Percentiles rank a stretch among this genome's conserved stretches.
Conservation (phyloP, 1,140 invertebrate species). For the Drosophila bocqueti region DNA sequence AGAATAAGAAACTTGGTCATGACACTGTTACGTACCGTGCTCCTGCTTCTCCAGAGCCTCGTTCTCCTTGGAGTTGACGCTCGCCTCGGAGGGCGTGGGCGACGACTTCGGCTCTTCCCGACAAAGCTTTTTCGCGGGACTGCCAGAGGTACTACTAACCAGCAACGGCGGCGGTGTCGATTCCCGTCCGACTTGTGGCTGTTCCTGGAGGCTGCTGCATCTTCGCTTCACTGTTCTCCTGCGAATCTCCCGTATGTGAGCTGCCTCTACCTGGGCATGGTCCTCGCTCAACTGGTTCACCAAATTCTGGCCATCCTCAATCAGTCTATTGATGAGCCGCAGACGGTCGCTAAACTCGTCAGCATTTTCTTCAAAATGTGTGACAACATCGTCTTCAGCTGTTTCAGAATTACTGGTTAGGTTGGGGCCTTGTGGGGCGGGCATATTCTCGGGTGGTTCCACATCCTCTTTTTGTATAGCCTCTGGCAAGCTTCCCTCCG, state of each 20-base stretch:
- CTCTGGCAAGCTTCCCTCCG: not conserved
- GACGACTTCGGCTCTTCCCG: constrained; percentile 55
- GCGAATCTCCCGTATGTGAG: constrained; percentile 19
- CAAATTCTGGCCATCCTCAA: constrained; percentile 38
- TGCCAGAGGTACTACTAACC: constrained; percentile 52
- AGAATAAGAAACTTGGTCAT: not conserved
- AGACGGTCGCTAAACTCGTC: constrained; percentile 56
- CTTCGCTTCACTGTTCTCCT: constrained; percentile 46
- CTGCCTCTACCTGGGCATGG: constrained; percentile 6
- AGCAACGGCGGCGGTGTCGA: constrained; percentile 16
- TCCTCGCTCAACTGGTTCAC: constrained; percentile 40
- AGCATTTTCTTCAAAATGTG: constrained; percentile 55
- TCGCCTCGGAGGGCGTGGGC: constrained; percentile 74
- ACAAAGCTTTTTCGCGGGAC: constrained; percentile 52
- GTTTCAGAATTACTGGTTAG: not conserved
- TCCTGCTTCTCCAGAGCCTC: constrained; percentile 72
- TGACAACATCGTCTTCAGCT: constrained; percentile 31
- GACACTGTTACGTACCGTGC: constrained; percentile 51
- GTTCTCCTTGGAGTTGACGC: constrained; percentile 81
- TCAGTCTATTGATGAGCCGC: constrained; percentile 46
- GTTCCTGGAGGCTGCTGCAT: constrained; percentile 30
- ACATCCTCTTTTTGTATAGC: not conserved
- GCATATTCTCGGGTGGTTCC: not conserved
- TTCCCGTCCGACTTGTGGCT: constrained; percentile 12
- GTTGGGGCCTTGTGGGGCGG: not conserved